Evolutionary conservation across 1,140 invertebrate genomes (phyloP), one percentile per base, ranked within the genome.

Genomic region (Vanessa tameamea): DNA sequence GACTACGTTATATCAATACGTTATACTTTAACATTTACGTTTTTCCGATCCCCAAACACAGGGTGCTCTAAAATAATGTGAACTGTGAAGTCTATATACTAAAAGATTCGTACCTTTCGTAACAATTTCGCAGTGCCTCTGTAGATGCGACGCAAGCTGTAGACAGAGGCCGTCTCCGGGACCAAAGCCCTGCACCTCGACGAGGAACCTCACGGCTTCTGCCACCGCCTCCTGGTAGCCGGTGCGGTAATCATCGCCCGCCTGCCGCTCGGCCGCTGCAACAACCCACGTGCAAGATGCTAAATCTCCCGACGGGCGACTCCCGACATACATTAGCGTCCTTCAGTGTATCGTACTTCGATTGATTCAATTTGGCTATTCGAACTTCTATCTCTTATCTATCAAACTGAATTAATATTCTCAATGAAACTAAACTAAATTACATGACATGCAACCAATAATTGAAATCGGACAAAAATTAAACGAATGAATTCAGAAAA

Each of bases 171-270:
- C 94, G 82, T 98, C 97, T 1, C 95, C 94, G 0, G 96, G 95
- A 65, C 95, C 95, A 79, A 95, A 95, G 1, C 96, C 97, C 84
- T 98, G 97, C 0, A 95, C 95, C 80, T 99, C 97, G 2, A 98
- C 96, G 16, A 99, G 95, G 88, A 97, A 99, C 78, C 97, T 95
- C 91, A 98, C 96, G 0, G 96, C 95, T 87, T 99, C 98, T 53
- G 96, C 96, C 76, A 98, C 94, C 78, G 98, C 98, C 87, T 98
- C 98, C 87, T 97, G 96, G 92, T 96, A 99, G 3, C 98, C 97
- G 8, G 95, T 93, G 61, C 95, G 94, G 82, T 96, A 98, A 66
- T 95, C 95, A 13, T 94, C 90, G 8, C 92, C 85, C 14, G 81
- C 77, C 47, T 82, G 80, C 11, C 91, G 82, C 67, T 94, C 94